Conservation (phyloP, 2,888 invertebrate genomes). For the Agelastica alni region DNA sequence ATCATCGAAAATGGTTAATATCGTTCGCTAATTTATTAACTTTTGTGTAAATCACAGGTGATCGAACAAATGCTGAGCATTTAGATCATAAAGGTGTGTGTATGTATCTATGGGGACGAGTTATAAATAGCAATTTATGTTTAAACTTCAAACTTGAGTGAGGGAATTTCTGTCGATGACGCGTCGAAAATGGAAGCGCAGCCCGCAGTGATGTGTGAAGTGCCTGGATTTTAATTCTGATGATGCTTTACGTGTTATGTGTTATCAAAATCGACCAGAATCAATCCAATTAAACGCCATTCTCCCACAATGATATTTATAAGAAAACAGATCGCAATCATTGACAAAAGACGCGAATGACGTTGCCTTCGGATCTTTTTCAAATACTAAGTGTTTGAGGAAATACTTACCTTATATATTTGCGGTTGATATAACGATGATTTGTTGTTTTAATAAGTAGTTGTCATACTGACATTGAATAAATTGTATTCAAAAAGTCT, state of each 20-base stretch:
- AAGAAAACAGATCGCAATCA: conserved; percentile 22
- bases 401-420: too few species aligned
- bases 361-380: too few species aligned
- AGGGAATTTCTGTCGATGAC: conserved; percentile 35
- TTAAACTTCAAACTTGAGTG: conserved; percentile 37
- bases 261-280: conserved; percentile 34
- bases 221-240: conserved; percentile 26
- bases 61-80: conserved; percentile 20
- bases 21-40: too few species aligned
- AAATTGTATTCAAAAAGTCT: too few species aligned
- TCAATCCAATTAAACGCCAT: conserved; percentile 29
- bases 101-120: too few species aligned
- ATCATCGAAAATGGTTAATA: too few species aligned
- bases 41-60: conserved; percentile 12
- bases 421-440: too few species aligned
- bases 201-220: conserved; percentile 35
- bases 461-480: too few species aligned
- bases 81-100: too few species aligned
- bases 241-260: conserved; percentile 21
- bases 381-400: too few species aligned
- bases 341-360: too few species aligned
- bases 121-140: conserved; percentile 31
- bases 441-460: too few species aligned
- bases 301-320: conserved; percentile 24
- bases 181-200: conserved; percentile 17